Percentiles rank a stretch among this genome's conserved stretches.
phyloP scores from a whole-genome alignment of 2,113 vertebrate genomes.

The Suricata suricatta region DNA sequence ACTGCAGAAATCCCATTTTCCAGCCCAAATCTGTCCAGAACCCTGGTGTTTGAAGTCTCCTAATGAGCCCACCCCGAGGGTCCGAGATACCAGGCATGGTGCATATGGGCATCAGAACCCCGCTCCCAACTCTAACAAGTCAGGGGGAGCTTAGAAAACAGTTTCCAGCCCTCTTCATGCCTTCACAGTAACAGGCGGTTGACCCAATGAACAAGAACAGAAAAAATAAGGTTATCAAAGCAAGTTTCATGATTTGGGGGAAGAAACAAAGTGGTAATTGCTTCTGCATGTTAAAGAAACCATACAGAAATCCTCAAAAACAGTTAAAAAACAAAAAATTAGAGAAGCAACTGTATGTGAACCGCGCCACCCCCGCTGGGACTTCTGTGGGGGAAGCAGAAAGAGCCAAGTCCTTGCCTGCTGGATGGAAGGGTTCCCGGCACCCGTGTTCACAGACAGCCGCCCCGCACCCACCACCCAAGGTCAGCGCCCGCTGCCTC shows the following conservation, averaged over 20 bases:
- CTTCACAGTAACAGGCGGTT: background rate
- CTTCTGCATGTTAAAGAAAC: background rate
- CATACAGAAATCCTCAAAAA: background rate
- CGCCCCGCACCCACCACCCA: background rate
- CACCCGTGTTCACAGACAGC: background rate
- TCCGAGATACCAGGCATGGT: background rate
- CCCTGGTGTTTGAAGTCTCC: background rate
- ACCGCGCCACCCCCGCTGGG: background rate
- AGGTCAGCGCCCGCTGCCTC: background rate
- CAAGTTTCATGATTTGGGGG: background rate
- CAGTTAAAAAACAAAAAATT: background rate
- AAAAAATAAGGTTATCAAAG: background rate
- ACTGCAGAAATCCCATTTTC: background rate
- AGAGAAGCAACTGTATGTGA: background rate
- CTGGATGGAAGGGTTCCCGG: background rate
- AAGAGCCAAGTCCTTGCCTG: background rate
- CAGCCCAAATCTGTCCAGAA: background rate
- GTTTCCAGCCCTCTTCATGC: background rate
- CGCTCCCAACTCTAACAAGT: background rate
- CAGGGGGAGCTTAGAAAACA: background rate
- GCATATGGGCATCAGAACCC: background rate
- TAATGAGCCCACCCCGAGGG: background rate
- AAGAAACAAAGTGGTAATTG: background rate
- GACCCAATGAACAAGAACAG: background rate
- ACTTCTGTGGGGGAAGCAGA: fast-evolving